Evolutionary conservation across 2,113 vertebrate species (phyloP).

Genomic region (Hystrix cristata): DNA sequence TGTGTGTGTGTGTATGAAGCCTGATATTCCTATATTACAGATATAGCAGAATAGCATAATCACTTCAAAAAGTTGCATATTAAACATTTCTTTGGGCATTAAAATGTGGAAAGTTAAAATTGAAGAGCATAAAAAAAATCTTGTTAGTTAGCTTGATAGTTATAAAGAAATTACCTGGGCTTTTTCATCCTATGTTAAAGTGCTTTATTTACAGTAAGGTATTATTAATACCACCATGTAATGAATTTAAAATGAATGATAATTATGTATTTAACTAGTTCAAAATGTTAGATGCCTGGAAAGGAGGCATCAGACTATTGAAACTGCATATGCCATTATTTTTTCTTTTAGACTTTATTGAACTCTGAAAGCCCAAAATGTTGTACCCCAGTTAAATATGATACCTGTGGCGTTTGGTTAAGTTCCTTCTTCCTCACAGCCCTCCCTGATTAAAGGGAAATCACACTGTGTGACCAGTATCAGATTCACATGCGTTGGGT

Average conservation of each 20-base stretch:
- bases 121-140: conserved; percentile 1
- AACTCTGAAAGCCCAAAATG: conserved; percentile 1
- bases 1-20: too few relatives aligned
- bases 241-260: conserved; percentile 33
- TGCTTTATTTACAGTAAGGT: background rate
- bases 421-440: background rate
- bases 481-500: background rate
- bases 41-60: background rate
- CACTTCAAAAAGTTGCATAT: background rate
- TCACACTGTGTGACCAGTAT: background rate
- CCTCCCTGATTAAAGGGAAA: conserved; percentile 53
- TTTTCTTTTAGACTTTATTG: background rate
- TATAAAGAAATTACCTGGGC: background rate
- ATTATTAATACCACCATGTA: conserved; percentile 28
- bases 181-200: conserved; percentile 49
- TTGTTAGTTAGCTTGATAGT: conserved; percentile 9
- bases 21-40: conserved; percentile 11
- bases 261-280: conserved; percentile 47
- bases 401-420: background rate
- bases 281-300: background rate
- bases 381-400: background rate
- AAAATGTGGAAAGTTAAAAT: background rate
- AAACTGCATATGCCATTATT: background rate
- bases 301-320: background rate
- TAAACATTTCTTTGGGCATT: conserved; percentile 29